Evolutionary conservation across 2,797 vertebrate species (phyloP).

Genomic region (Pogoniulus pusillus): DNA sequence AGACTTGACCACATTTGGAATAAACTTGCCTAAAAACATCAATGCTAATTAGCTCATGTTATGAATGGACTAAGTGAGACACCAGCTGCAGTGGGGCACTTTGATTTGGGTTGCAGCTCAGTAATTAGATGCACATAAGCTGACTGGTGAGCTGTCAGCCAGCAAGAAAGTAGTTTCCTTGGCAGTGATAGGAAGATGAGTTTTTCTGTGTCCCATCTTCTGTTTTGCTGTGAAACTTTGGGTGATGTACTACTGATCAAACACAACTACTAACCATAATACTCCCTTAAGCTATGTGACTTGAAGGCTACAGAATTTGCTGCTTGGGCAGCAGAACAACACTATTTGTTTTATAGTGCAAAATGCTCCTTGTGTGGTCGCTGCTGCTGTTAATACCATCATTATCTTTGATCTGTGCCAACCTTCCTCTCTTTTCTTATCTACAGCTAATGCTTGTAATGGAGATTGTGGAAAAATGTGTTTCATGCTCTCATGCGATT

Average conservation of each 20-base stretch:
- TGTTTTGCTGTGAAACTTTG: conserved; percentile 19
- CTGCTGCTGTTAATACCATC: background rate
- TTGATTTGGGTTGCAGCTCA: conserved; percentile 65
- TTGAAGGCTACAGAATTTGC: background rate
- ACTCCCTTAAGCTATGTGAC: background rate
- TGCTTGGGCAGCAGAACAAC: background rate
- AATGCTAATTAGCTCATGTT: conserved; percentile 74
- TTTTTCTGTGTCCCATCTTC: conserved; percentile 15
- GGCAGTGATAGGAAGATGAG: background rate
- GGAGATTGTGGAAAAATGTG: background rate
- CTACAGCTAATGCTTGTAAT: background rate
- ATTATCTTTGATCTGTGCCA: background rate
- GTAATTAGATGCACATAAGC: conserved; percentile 71
- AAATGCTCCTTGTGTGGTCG: background rate
- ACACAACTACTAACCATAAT: background rate
- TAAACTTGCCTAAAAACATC: conserved; percentile 65
- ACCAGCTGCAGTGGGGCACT: conserved; percentile 74
- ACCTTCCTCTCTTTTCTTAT: background rate
- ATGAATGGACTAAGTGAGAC: conserved; percentile 75
- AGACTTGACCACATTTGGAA: conserved; percentile 67
- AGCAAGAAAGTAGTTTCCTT: background rate
- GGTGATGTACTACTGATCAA: background rate
- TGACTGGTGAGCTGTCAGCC: conserved; percentile 35
- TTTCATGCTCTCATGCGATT: background rate
- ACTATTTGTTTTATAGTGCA: background rate